Evolutionary conservation across 2,797 vertebrate genomes (phyloP), one percentile per base, ranked within the genome.

Genomic region (Todus mexicanus): DNA sequence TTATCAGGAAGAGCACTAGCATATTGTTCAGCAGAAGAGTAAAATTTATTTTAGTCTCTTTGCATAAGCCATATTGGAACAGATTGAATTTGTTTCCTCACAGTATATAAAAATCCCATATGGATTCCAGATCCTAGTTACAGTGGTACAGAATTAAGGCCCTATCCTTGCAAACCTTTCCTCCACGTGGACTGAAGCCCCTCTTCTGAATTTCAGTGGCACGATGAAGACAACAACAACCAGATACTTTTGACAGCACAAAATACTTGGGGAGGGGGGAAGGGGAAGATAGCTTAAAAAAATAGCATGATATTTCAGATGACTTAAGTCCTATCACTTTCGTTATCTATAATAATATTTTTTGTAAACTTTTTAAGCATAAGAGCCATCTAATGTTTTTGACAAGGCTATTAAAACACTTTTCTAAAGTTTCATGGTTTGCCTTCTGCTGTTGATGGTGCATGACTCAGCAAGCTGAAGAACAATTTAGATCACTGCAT

Each of bases 1-100:
- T 84, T 92, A 89, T 87, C 47, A 90, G 47, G 37, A 87, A 60
- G 57, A 92, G 77, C 76, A 69, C 50, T 60, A 50, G 33, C 56
- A 59, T 12, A 54, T 38, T 73, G 43, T 35, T 82, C 69, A 76
- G 64, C 43, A 59, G 53, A 89, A 61, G 8, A 85, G 51, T 22
- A 37, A 65, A 40, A 80, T 50, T 79, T 89, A 59, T 73, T 77
- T 89, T 21, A 42, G n/a, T 51, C 27, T 69, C 56, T 63, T 27
- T 69, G 56, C 56, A 59, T 31, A 12, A 76, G 10, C 38, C 69
- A 10, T 57, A 45, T 11, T 79, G 47, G 47, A 89, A 87, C 18
- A 75, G 54, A 38, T 12, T 22, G 15, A 25, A 54, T 65, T 84
- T 48, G 26, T 83, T 73, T 72, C 64, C 47, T 45, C 1, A 1